A percentile compares a stretch with the other conserved stretches of the same genome.
Conservation (phyloP, 2,888 invertebrate species). For the Aspidiotus rigidus region DNA sequence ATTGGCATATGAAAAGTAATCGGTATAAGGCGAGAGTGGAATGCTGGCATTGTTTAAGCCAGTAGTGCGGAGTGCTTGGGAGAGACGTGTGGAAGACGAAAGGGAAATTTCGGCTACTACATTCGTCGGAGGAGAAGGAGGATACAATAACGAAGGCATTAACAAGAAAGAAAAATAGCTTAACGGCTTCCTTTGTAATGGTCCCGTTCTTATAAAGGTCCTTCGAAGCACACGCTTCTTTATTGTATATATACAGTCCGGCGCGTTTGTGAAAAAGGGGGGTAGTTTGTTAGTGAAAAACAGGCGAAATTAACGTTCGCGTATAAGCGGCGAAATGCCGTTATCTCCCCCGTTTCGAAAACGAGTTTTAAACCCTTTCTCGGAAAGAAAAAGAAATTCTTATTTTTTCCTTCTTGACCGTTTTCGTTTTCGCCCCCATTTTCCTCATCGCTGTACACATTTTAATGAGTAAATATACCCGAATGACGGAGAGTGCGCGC, state of each 20-base stretch:
- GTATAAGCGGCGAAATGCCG: background rate
- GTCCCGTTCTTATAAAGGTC: constrained; percentile 22
- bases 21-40: background rate
- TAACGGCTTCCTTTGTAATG: constrained; percentile 33
- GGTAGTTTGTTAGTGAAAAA: constrained; percentile 30
- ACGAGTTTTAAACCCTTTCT: constrained; percentile 17
- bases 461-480: background rate
- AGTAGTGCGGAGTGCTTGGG: background rate
- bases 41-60: too few species aligned
- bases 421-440: constrained; percentile 21
- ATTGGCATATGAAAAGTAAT: background rate
- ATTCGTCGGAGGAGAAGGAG: constrained; percentile 1
- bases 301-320: constrained; percentile 30
- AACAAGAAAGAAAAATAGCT: constrained; percentile 33
- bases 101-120: background rate
- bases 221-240: constrained; percentile 4
- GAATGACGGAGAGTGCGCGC: background rate
- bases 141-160: constrained; percentile 21
- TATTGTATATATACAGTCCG: background rate
- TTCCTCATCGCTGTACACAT: background rate
- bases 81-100: background rate
- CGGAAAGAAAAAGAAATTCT: constrained; percentile 28
- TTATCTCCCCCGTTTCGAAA: constrained; percentile 12
- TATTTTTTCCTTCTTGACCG: constrained; percentile 25
- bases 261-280: constrained; percentile 1